These are phyloP conservation scores for Chrysolina oricalcia DNA, from an alignment of 2,888 invertebrate species.

Conservation along the genomic window DNA sequence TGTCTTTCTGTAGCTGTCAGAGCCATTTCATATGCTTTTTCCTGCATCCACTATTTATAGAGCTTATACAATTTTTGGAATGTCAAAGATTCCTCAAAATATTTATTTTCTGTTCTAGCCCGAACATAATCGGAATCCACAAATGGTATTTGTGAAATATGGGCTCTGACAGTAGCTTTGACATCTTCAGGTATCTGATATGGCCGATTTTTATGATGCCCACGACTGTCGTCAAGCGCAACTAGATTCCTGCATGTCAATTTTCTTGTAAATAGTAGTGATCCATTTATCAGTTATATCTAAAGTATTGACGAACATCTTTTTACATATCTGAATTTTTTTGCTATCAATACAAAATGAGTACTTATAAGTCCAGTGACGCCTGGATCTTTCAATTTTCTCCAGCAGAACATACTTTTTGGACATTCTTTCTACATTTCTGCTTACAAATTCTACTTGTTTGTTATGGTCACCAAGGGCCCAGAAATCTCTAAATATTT, in stretches of 20 bases:
- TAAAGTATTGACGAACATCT: conserved; percentile 31
- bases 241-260: conserved; percentile 16
- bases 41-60: conserved; percentile 7
- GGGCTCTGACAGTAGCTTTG: conserved; percentile 19
- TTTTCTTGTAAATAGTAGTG: conserved; percentile 31
- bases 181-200: conserved; percentile 20
- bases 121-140: conserved; percentile 13
- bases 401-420: conserved; percentile 25
- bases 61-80: conserved; percentile 9
- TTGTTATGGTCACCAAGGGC: conserved; percentile 29
- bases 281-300: conserved; percentile 34
- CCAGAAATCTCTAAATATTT: conserved; percentile 29
- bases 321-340: conserved; percentile 32
- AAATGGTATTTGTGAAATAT: conserved; percentile 20
- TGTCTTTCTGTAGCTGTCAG: conserved; percentile 4
- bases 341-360: conserved; percentile 18
- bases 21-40: background rate
- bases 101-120: background rate
- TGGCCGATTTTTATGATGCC: background rate
- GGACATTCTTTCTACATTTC: conserved; percentile 29
- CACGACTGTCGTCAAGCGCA: background rate
- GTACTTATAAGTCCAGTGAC: conserved; percentile 27
- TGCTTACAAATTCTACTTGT: conserved; percentile 30
- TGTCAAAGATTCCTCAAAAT: conserved; percentile 13
- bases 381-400: conserved; percentile 31